Evolutionary conservation across 2,797 vertebrate species (phyloP).

Genomic region (Gambelia wislizenii): DNA sequence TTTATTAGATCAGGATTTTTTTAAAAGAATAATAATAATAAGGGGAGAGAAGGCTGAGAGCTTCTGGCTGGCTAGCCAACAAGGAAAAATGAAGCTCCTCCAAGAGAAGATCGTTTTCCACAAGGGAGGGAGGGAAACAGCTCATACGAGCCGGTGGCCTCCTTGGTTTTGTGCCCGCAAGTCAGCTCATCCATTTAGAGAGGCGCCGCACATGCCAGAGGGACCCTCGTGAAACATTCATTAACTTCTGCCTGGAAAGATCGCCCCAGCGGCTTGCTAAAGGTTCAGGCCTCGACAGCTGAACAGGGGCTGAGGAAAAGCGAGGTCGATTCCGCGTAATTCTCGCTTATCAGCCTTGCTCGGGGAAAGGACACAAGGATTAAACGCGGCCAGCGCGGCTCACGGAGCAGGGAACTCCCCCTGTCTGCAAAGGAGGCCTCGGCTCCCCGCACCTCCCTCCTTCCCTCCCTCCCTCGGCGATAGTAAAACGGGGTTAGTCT

Average conservation of each 20-base stretch:
- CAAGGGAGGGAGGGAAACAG: background rate
- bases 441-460: background rate
- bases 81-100: conserved; percentile 48
- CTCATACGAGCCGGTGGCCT: conserved; percentile 44
- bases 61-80: conserved; percentile 62
- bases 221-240: background rate
- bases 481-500: rapidly evolving
- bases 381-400: conserved; percentile 58
- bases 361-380: conserved; percentile 63
- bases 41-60: background rate
- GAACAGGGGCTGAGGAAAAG: conserved; percentile 28
- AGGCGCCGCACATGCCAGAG: background rate
- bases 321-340: conserved; percentile 52
- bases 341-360: conserved; percentile 33
- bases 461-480: background rate
- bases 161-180: conserved; percentile 47
- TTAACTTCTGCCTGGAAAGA: conserved; percentile 18
- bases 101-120: conserved; percentile 53
- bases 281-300: conserved; percentile 17
- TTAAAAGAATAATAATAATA: background rate
- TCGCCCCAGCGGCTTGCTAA: background rate
- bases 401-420: conserved; percentile 68
- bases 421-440: conserved; percentile 71
- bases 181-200: conserved; percentile 30
- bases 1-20: background rate